Conservation (phyloP, 2,888 invertebrate species). For the Acleris holmiana region DNA sequence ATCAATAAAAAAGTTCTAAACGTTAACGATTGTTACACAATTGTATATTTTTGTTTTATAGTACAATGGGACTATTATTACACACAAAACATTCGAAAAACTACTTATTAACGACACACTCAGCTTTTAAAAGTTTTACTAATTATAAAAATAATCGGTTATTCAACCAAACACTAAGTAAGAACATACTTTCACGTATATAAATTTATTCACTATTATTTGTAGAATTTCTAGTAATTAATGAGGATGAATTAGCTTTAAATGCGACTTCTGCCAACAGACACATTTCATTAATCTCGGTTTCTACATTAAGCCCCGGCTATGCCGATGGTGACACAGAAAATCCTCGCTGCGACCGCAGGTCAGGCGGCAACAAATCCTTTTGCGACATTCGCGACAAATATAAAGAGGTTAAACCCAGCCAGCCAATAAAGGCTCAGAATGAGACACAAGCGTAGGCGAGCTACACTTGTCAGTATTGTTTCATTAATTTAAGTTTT, state of each 20-base stretch:
- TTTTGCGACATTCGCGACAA: conserved; percentile 68
- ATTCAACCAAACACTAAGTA: too few relatives aligned
- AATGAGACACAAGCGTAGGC: conserved; percentile 40
- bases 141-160: too few relatives aligned
- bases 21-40: conserved; percentile 1
- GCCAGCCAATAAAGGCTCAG: conserved; percentile 44
- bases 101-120: too few relatives aligned
- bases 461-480: too few relatives aligned
- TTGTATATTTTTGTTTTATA: conserved; percentile 4
- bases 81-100: too few relatives aligned
- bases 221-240: too few relatives aligned
- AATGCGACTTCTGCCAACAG: conserved; percentile 48
- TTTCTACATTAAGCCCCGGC: conserved; percentile 74
- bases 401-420: conserved; percentile 59
- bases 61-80: background rate
- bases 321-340: conserved; percentile 76
- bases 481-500: too few relatives aligned
- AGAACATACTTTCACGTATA: too few relatives aligned
- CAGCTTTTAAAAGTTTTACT: too few relatives aligned
- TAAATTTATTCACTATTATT: too few relatives aligned
- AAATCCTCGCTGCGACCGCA: conserved; percentile 70
- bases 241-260: too few relatives aligned
- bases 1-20: conserved; percentile 45
- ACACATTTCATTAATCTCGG: conserved; percentile 80
- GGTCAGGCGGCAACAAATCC: conserved; percentile 68